Base-by-base conservation (phyloP, 2,888 invertebrate species). In the Choreutis nemorana region DNA sequence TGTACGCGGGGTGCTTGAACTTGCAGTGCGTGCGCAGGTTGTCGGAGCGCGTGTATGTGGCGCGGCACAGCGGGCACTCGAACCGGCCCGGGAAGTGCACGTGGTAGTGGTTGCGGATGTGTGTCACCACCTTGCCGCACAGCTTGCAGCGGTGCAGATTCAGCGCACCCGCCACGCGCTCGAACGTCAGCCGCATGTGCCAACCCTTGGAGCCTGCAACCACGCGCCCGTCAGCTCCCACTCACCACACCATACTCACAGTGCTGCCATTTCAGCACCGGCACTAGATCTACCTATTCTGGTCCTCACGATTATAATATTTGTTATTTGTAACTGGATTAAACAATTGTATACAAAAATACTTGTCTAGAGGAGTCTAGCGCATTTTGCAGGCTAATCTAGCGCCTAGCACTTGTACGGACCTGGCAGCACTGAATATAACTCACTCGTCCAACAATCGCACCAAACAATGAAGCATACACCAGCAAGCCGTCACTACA, bases 181-280 rank as follows among this genome's bases (percentile, higher is more conserved):
- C 92, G 85, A 91, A 92, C 81, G 91, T 91, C 82, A 91, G 88
- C 84, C 91, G 90, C 91, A 91, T 91, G 85, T 91, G 91, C 90
- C 91, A 91, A 86, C 91, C 90, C 87, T 91, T 91, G 79, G 91
- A 91, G 87, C 91, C 92, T 91, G 89, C 85, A 88, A 88, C 81
- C 70, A 77, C 71, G 71, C 39, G 46, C 40, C 38, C 36, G 21
- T 32, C 26, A 20, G 29, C 7, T 6, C 11, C 33, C 30, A 7
- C 30, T 6, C 24, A 10, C 14, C 7, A 14, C 18, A 48, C 41
- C 44, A 39, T 51, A 54, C 60, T 8, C 21, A 3, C 18, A 9
- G 13, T 28, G 12, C 26, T 53, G 53, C 41, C 33, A 36, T 28
- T 40, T 26, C 33, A 42, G 30, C 40, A 13, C 26, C 18, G 12